Evolutionary conservation across 2,113 vertebrate species (phyloP).

Genomic region (Setophaga kirtlandii): DNA sequence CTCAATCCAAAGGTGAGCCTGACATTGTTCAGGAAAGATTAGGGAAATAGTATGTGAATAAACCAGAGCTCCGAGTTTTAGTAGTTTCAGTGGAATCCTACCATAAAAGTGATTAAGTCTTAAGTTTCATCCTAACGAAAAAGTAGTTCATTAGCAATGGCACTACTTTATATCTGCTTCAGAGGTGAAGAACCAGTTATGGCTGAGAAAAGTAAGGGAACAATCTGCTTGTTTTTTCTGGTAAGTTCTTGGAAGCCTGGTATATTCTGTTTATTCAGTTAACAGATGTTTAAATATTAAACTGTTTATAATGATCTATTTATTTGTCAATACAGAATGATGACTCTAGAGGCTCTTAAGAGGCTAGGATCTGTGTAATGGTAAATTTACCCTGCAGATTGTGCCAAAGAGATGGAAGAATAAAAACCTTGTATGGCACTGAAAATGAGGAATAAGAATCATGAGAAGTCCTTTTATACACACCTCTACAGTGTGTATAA

Average conservation of each 20-base stretch:
- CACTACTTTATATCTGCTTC: neutral
- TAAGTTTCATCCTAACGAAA: neutral
- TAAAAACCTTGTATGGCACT: neutral
- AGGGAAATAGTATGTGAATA: neutral
- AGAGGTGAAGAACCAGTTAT: neutral
- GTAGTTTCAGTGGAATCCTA: neutral
- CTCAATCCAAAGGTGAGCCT: neutral
- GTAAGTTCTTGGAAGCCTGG: neutral
- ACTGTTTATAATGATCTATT: neutral
- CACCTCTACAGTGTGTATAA: neutral
- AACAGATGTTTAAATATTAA: neutral
- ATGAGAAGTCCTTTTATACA: neutral
- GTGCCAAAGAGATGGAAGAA: neutral
- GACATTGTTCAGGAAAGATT: neutral
- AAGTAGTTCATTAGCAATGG: neutral
- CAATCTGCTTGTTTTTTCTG: neutral
- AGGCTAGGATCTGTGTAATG: neutral
- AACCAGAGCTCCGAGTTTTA: neutral
- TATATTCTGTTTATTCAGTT: neutral
- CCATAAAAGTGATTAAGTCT: neutral
- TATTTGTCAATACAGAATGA: neutral
- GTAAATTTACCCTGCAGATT: neutral
- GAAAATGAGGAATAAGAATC: neutral
- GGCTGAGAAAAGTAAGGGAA: neutral
- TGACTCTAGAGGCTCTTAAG: neutral